Evolutionary conservation across 2,888 invertebrate species (phyloP), one percentile per base, ranked within the genome.

Genomic region (Isoperla grammatica): DNA sequence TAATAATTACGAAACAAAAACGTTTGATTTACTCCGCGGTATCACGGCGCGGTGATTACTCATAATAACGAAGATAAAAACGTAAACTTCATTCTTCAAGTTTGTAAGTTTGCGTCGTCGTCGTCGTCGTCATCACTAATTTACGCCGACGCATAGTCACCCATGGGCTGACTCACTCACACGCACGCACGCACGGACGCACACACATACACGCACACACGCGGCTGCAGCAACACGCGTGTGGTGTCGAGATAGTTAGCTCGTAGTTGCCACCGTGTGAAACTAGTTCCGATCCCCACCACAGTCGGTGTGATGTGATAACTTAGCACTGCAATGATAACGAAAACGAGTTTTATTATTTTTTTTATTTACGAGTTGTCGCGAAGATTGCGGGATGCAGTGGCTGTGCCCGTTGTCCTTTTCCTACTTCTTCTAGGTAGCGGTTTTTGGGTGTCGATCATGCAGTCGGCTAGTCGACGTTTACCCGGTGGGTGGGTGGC

Each of bases 371-470:
- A 29, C 29, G 29, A 29, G 29, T 29, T 46, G 22, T 46, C 46
- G 46, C 20, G 42, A 6, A 6, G 22, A 5, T 19, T 46, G 46
- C 46, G 22, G 20, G 46, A 20, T 46, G 46, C 46, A 46, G 46
- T 46, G 22, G 46, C 46, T 2, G 46, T 2, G 46, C 19, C 22
- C 20, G 19, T 8, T 45, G 53, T 37, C 37, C 53, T 53, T 53
- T 53, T 53, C 53, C 37, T 53, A 53, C 53, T 53, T 53, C 37
- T 53, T 39, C n/a, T n/a, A n/a, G 53, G 53, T 39, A 53, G 53
- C 53, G 53, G 39, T 53, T 53, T 53, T 53, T 53, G 53, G 53
- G 53, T 53, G 53, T 53, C 20, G 53, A 53, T 37, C 39, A 53
- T 53, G 29, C 29, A 29, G 5, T 29, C 8, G 29, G 29, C 4